Percentiles rank a stretch among this genome's conserved stretches.
These are phyloP conservation scores for Caranx melampygus DNA, from an alignment of 2,113 vertebrate genomes.

Conservation along the genomic window DNA sequence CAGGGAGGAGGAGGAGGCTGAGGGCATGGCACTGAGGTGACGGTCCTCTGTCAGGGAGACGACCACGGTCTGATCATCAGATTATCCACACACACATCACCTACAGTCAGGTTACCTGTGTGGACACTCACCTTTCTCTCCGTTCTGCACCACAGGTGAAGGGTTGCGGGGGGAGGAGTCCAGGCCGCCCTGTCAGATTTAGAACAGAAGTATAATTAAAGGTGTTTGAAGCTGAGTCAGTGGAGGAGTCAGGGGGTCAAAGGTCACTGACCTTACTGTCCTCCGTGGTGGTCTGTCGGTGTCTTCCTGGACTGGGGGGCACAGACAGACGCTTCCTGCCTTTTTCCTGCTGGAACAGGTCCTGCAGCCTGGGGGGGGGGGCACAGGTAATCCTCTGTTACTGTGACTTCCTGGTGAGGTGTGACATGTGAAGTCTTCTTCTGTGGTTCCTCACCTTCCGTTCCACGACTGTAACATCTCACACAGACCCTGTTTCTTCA, in stretches of 20 bases:
- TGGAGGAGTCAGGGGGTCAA: no score
- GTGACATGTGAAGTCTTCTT: no score
- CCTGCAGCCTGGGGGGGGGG: conserved; percentile 90
- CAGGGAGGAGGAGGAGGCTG: conserved; percentile 85
- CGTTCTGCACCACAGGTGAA: conserved; percentile 92
- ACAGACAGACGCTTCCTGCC: conserved; percentile 95
- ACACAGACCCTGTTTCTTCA: conserved; percentile 97
- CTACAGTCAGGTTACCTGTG: background rate
- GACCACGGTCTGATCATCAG: background rate
- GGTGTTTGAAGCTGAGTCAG: no score
- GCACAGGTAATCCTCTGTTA: no score
- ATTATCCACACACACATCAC: background rate
- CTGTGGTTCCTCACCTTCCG: conserved; percentile 83
- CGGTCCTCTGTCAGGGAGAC: conserved; percentile 89
- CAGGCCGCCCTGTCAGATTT: conserved; percentile 83
- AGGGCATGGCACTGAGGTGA: conserved; percentile 88
- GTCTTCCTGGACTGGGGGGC: conserved; percentile 94
- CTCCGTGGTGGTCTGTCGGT: conserved; percentile 88
- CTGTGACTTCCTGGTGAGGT: no score
- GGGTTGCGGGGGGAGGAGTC: conserved; percentile 94
- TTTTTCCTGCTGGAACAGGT: conserved; percentile 98
- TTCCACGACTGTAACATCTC: conserved; percentile 98
- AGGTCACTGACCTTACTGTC: conserved; percentile 90
- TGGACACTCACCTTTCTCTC: conserved; percentile 90
- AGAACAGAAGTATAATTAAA: no score